Evolutionary conservation across 2,888 invertebrate species (phyloP).

Genomic region (Noctuana brunneofusca): DNA sequence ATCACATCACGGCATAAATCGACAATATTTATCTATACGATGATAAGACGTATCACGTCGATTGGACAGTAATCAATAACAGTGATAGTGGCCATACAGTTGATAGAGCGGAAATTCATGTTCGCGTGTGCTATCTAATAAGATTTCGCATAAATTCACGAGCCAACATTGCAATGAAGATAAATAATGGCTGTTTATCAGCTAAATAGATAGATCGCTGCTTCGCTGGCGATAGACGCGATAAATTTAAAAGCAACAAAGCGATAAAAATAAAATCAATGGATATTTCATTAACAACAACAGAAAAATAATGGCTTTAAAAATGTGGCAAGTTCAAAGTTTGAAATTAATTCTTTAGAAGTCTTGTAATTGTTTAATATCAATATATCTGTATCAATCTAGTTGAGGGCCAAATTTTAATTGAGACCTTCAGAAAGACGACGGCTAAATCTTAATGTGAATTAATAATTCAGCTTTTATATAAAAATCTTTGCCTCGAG

Average conservation of each 20-base stretch:
- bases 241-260: constrained; percentile 17
- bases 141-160: constrained; percentile 29
- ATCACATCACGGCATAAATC: constrained; percentile 8
- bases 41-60: constrained; percentile 21
- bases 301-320: background rate
- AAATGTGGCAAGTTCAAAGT: background rate
- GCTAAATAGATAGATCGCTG: constrained; percentile 19
- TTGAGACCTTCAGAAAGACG: background rate
- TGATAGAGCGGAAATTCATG: constrained; percentile 17
- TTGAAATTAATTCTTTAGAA: background rate
- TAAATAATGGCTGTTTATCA: constrained; percentile 32
- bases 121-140: constrained; percentile 21
- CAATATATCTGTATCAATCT: background rate
- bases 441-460: background rate
- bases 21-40: constrained; percentile 2
- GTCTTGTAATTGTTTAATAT: background rate
- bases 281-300: background rate
- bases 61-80: constrained; percentile 31
- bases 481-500: background rate
- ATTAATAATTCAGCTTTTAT: background rate
- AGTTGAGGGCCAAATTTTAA: background rate
- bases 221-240: constrained; percentile 14
- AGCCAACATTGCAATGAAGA: constrained; percentile 25
- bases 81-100: constrained; percentile 25
- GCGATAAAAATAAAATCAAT: constrained; percentile 14